Evolutionary conservation across 1,140 invertebrate genomes (phyloP).

Genomic region (Odontomachus brunneus): DNA sequence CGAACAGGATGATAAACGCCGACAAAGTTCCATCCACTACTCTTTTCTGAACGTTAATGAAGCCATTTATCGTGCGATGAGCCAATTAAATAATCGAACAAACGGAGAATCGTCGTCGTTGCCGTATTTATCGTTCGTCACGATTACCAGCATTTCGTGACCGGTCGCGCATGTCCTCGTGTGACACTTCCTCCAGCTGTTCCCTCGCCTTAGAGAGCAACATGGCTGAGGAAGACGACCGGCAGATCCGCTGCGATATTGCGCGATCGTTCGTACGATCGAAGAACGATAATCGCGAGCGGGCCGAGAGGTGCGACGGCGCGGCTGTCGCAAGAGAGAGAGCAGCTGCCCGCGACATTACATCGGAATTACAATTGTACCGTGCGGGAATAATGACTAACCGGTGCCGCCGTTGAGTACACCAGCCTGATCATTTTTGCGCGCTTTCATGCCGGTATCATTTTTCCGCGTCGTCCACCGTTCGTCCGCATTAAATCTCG

Average conservation of each 20-base stretch:
- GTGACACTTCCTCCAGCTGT: conserved; percentile 73
- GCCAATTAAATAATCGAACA: conserved; percentile 38
- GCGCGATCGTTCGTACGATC: conserved; percentile 57
- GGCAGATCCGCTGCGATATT: conserved; percentile 62
- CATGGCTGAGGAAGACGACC: background rate
- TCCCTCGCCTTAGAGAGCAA: conserved; percentile 2
- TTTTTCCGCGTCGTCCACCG: background rate
- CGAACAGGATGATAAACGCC: conserved; percentile 18
- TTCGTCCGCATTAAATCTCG: conserved; percentile 18
- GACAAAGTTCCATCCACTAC: conserved; percentile 27
- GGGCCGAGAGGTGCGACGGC: conserved; percentile 13
- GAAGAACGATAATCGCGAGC: conserved; percentile 57
- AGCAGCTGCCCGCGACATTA: conserved; percentile 66
- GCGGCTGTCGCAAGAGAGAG: background rate
- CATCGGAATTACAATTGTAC: conserved; percentile 45
- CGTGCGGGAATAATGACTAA: conserved; percentile 28
- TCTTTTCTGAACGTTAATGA: conserved; percentile 33
- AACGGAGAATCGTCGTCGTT: background rate
- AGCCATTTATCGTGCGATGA: conserved; percentile 39
- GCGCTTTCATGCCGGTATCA: conserved; percentile 7
- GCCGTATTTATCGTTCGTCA: background rate
- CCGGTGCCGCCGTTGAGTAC: conserved; percentile 12
- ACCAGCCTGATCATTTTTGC: background rate
- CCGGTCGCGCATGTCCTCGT: conserved; percentile 27
- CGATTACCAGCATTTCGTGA: conserved; percentile 41